A percentile compares a stretch with the other conserved stretches of the same genome.
These are phyloP conservation scores for Hippocampus guttulatus DNA, from an alignment of 2,113 vertebrate species.

Conservation along the genomic window DNA sequence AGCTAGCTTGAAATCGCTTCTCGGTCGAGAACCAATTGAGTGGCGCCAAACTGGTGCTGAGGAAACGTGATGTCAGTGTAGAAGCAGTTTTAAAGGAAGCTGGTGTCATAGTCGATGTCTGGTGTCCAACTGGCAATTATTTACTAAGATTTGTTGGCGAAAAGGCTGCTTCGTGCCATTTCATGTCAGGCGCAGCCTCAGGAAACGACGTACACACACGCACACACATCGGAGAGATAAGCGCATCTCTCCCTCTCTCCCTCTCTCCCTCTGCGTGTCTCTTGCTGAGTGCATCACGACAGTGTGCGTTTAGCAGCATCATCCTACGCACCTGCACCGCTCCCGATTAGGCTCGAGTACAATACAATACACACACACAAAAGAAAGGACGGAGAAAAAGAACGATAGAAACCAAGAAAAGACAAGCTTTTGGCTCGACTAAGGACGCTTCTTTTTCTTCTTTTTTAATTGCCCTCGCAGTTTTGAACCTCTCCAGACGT, in stretches of 20 bases:
- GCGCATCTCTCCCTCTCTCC: slow-evolving; percentile 30
- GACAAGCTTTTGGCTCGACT: background rate
- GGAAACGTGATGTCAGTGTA: background rate
- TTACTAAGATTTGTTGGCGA: background rate
- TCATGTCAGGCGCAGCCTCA: background rate
- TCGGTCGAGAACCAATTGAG: background rate
- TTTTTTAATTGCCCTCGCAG: slow-evolving; percentile 11
- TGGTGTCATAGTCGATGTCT: background rate
- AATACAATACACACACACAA: slow-evolving; percentile 12
- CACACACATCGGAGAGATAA: background rate
- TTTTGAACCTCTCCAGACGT: slow-evolving; percentile 29
- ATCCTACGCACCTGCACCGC: slow-evolving; percentile 43
- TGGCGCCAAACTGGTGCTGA: background rate
- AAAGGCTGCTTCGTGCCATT: background rate
- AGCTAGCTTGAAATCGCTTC: background rate
- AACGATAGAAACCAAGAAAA: background rate
- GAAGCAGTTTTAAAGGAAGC: background rate
- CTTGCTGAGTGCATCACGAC: slow-evolving; percentile 50
- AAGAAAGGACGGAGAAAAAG: background rate
- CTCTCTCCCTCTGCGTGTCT: slow-evolving; percentile 19
- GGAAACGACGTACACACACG: background rate
- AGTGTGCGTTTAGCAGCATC: slow-evolving; percentile 51
- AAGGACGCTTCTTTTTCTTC: background rate
- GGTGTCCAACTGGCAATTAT: background rate
- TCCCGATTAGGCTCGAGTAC: slow-evolving; percentile 27